Conservation (phyloP, 1,140 invertebrate species). For the Drosophila watanabei region DNA sequence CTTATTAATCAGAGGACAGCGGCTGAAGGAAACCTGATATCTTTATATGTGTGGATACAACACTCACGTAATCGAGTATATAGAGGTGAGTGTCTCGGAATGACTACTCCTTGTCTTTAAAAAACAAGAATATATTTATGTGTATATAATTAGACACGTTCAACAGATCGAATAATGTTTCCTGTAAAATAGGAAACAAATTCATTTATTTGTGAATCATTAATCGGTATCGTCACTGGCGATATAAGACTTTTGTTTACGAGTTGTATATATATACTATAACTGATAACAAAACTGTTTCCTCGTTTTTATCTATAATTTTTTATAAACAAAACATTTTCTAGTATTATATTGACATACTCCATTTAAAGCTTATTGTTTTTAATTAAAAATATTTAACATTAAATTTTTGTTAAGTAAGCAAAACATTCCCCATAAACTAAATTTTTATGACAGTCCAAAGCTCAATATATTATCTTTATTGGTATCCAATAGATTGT, state of each 20-base stretch:
- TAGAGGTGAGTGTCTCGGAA: neutral
- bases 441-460: neutral
- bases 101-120: neutral
- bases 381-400: neutral
- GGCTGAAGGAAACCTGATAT: conserved; percentile 31
- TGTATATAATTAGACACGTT: conserved; percentile 19
- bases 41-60: conserved; percentile 11
- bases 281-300: neutral
- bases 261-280: neutral
- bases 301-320: neutral
- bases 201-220: conserved; percentile 16
- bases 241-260: neutral
- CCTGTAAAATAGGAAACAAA: conserved; percentile 33
- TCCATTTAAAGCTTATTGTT: neutral
- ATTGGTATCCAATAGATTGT: conserved; percentile 14
- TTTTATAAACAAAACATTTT: neutral
- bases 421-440: neutral
- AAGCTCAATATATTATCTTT: conserved; percentile 9
- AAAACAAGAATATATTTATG: conserved; percentile 17
- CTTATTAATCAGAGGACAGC: conserved; percentile 35
- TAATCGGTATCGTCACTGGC: neutral
- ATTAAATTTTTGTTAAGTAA: neutral
- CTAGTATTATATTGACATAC: neutral
- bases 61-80: neutral
- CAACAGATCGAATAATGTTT: conserved; percentile 37